Base-by-base conservation (phyloP, 2,113 vertebrate species). In the Triplophysa siluroides region DNA sequence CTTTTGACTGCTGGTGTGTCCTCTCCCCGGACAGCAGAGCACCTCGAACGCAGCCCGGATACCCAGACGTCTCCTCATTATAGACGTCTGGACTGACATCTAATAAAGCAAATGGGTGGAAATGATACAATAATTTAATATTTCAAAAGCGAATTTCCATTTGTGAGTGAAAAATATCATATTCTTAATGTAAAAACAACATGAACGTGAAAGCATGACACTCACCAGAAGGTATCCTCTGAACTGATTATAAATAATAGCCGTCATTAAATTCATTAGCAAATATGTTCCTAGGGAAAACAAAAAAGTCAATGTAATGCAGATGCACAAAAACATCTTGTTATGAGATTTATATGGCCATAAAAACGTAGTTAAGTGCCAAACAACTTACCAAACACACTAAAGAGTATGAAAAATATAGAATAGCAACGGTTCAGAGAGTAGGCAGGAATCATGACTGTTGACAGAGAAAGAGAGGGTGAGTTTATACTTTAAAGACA, bases 231-330 rank as follows among this genome's bases (percentile, higher is more conserved):
- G 93, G 87, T 98, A 99, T 24, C 98, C 98, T n/a, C 98, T 93
- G 91, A 99, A 99, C 87, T 98, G 97, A 78, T 97, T 99, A 84
- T 98, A 99, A 90, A 99, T 96, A 86, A 99, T 97, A 80, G 98
- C 98, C 0, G 97, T 99, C 84, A 99, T 91, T 26, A 99, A 87
- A 87, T 98, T 99, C 97, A 99, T 99, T 86, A 99, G 78, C 84
- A 97, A 98, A 86, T 97, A 93, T 70, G 96, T 99, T 82, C 98
- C 98, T 99, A 86, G 78, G 24, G 21, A 47, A 26, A 43, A 69
- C 5, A 2, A 56, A 65, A 72, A 74, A 45, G 1, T 24, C 21
- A 61, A 6, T 62, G 29, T 63, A 76, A 29, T 24, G 19, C 52
- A 58, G 9, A n/a, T 67, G 23, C 5, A 43, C 0, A 26, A 61